Base-by-base conservation (phyloP, 2,888 invertebrate species). In the Callyntrura guangdongensis region DNA sequence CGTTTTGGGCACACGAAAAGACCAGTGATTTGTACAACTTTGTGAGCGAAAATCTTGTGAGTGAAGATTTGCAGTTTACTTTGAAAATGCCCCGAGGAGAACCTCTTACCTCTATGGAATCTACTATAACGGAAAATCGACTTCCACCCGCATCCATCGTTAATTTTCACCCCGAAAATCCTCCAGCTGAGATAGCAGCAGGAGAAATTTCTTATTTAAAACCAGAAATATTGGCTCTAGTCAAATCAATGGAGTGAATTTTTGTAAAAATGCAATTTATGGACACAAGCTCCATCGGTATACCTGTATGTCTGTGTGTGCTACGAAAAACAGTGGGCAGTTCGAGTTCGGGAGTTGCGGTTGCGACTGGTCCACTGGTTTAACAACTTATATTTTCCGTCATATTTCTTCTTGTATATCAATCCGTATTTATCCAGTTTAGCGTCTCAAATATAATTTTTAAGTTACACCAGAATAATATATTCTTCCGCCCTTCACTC, bases 1-100 rank as follows among this genome's bases (percentile, higher is more conserved):
- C 98, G 2, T 99, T 99, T 95, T 97, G 97, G 79, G 97, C 98
- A 0, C 97, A 97, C 94, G 98, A 98, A 94, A 97, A 97, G 92
- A 96, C 97, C 93, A 95, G 95, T 0, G 96, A 97, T 92, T 96
- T 98, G n/a, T 95, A 96, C 92, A 97, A 97, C 90, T 98, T 98
- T 95, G 97, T 98, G 0, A 96, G 96, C 94, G 98, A 98, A 92
- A 97, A 97, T 94, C 95, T 99, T 49, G 96, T 96, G 92, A 95
- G 97, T 20, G 94, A 94, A 3, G 95, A 95, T 56, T 96, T 91
- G 0, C 88, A 93, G 27, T 93, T 91, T 86, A 88, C 90, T n/a
- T 89, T 93, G 74, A 91, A 92, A 25, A 89, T 89, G 53, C 85
- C 94, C 22, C 94, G 94, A 20, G 94, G 94, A 14, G 90, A 92